These are phyloP conservation scores for Speoplatyrhinus poulsoni DNA, from an alignment of 2,113 vertebrate genomes.

Conservation along the genomic window DNA sequence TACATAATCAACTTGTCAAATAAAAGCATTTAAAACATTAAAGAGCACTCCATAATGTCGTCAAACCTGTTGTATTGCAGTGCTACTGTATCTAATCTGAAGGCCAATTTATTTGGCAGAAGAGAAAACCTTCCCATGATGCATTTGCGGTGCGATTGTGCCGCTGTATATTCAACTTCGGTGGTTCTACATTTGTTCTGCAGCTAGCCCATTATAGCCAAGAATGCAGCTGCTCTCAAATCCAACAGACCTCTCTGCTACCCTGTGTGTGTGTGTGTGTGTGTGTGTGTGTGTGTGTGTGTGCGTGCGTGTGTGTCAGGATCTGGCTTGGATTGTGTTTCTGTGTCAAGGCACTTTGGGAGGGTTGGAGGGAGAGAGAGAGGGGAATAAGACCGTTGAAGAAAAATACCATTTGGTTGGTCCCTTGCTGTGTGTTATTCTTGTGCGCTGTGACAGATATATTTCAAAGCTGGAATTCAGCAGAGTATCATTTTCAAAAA, in stretches of 20 bases:
- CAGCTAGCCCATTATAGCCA: conserved; percentile 61
- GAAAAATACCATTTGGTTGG: conserved; percentile 27
- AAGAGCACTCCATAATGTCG: too few relatives aligned
- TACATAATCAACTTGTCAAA: too few relatives aligned
- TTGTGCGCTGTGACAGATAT: not conserved
- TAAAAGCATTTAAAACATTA: too few relatives aligned
- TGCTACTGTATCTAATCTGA: too few relatives aligned
- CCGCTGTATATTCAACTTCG: too few relatives aligned
- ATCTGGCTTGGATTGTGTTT: conserved; percentile 6
- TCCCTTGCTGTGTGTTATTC: conserved; percentile 2
- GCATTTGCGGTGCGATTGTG: too few relatives aligned
- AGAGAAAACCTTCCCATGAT: too few relatives aligned
- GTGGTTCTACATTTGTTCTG: conserved; percentile 7
- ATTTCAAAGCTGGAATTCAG: conserved; percentile 34
- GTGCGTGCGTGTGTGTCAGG: conserved; percentile 8
- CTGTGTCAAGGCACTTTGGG: not conserved
- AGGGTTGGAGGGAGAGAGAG: not conserved
- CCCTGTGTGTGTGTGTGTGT: conserved; percentile 7
- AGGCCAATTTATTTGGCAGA: too few relatives aligned
- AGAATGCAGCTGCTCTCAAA: conserved; percentile 62
- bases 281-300: conserved; percentile 8
- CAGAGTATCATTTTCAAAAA: conserved; percentile 5
- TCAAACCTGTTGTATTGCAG: too few relatives aligned
- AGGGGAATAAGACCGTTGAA: conserved; percentile 37
- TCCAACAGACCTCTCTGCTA: conserved; percentile 67